These are phyloP conservation scores for Manis pentadactyla DNA, from an alignment of 2,797 vertebrate genomes.

Conservation along the genomic window DNA sequence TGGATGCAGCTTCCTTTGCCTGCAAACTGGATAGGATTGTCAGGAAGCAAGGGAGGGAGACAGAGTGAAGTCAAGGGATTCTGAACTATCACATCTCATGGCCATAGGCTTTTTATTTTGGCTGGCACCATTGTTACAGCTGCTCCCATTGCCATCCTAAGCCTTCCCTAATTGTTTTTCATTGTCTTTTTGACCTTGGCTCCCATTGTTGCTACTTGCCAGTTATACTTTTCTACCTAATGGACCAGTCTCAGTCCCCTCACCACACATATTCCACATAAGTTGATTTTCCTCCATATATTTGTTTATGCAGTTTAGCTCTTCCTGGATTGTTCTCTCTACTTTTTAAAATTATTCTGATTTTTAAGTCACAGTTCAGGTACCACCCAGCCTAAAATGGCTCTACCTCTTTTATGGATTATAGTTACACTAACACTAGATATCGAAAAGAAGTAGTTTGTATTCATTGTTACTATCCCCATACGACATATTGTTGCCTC, in stretches of 20 bases:
- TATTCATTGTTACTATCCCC: background rate
- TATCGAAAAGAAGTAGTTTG: background rate
- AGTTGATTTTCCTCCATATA: background rate
- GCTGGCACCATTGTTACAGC: background rate
- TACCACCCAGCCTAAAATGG: background rate
- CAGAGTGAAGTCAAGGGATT: background rate
- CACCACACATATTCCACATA: background rate
- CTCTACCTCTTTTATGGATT: background rate
- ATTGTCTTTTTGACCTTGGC: background rate
- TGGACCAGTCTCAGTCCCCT: background rate
- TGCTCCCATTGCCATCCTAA: background rate
- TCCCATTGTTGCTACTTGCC: background rate
- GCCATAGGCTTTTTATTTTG: background rate
- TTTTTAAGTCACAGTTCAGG: background rate
- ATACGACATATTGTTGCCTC: background rate
- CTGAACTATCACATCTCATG: background rate
- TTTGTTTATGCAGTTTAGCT: background rate
- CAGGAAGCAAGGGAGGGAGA: background rate
- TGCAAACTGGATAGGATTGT: background rate
- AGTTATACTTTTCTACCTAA: constrained; percentile 22
- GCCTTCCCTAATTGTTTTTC: background rate
- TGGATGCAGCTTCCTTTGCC: background rate
- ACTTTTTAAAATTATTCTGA: background rate
- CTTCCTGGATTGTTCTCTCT: background rate
- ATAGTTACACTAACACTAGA: background rate